Evolutionary conservation across 2,888 invertebrate species (phyloP).

Genomic region (Phanerotoma sp.): DNA sequence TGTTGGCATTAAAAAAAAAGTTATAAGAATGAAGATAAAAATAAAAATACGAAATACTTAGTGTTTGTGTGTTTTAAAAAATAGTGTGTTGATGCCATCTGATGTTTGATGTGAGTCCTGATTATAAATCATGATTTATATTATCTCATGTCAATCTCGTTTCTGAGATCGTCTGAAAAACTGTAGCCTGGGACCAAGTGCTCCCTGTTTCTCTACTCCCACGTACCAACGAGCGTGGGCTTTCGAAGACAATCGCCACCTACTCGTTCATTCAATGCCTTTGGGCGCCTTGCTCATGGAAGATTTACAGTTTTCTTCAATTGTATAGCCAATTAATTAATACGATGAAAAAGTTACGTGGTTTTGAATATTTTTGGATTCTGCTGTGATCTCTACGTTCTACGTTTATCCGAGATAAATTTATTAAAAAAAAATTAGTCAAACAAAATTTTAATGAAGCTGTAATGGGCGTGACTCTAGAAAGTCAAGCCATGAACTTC

Average conservation of each 20-base stretch:
- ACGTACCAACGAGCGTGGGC: constrained; percentile 49
- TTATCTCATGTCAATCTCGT: constrained; percentile 14
- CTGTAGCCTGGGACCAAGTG: constrained; percentile 20
- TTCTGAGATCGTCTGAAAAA: constrained; percentile 19
- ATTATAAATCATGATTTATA: constrained; percentile 12
- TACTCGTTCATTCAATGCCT: constrained; percentile 42
- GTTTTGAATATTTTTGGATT: background rate
- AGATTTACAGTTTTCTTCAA: constrained; percentile 53
- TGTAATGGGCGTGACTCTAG: no score
- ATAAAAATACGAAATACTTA: no score
- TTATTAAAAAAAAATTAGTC: no score
- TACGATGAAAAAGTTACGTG: background rate
- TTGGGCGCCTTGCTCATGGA: constrained; percentile 21
- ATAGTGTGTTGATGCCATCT: no score
- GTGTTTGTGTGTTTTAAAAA: no score
- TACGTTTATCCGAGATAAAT: no score
- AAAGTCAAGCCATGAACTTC: no score
- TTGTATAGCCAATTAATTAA: constrained; percentile 53
- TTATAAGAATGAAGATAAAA: no score
- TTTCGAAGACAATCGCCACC: constrained; percentile 53
- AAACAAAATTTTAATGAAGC: no score
- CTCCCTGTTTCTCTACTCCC: constrained; percentile 41
- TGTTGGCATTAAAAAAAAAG: no score
- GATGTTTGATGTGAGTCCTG: background rate
- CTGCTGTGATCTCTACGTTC: no score